Evolutionary conservation across 1,140 invertebrate species (phyloP).

Genomic region (Drosophila yakuba): DNA sequence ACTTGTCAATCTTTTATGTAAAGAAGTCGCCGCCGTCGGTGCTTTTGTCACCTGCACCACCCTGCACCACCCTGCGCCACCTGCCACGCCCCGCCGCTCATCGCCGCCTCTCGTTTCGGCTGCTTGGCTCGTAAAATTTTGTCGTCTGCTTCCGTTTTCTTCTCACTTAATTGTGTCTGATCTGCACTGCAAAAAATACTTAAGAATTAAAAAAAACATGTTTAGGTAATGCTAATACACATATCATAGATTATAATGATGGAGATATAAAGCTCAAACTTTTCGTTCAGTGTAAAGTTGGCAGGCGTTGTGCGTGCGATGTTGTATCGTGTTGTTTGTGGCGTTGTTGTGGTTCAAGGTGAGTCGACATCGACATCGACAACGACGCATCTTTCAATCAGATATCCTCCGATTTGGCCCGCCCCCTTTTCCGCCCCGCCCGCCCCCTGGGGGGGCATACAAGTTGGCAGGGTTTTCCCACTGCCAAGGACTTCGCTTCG

Average conservation of each 20-base stretch:
- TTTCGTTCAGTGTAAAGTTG: not conserved
- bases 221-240: not conserved
- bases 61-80: conserved; percentile 7
- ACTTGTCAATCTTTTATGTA: conserved; percentile 83
- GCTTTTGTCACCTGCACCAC: conserved; percentile 54
- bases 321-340: conserved; percentile 12
- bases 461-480: conserved; percentile 57
- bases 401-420: conserved; percentile 35
- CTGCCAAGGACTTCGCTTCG: conserved; percentile 72
- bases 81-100: not conserved
- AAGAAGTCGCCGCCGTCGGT: conserved; percentile 57
- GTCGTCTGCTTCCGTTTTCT: conserved; percentile 76
- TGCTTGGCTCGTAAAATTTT: conserved; percentile 73
- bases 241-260: no score
- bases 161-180: conserved; percentile 78
- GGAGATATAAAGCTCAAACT: no score
- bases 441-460: conserved; percentile 28
- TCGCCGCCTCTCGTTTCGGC: conserved; percentile 14
- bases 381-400: conserved; percentile 75
- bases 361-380: conserved; percentile 52
- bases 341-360: conserved; percentile 78
- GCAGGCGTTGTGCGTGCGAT: conserved; percentile 11
- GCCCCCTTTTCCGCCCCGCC: not conserved
- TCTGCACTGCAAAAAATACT: conserved; percentile 7
- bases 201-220: not conserved